These are phyloP conservation scores for Anisognathus igniventris DNA, from an alignment of 2,797 vertebrate species.

Conservation along the genomic window DNA sequence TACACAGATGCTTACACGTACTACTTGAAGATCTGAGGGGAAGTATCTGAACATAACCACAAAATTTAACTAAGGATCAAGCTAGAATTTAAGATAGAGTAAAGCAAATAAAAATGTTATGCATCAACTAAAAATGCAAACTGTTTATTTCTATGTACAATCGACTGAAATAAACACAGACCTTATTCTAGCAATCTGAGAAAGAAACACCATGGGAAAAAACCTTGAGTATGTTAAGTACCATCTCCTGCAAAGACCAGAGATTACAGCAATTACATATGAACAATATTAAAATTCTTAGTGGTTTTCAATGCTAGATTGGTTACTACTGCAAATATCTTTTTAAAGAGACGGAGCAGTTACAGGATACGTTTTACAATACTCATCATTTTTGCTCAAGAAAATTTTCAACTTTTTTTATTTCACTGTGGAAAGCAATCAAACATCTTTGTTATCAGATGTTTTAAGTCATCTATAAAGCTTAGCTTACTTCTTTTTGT, in stretches of 20 bases:
- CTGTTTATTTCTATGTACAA: conserved; percentile 65
- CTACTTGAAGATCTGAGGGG: neutral
- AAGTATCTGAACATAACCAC: neutral
- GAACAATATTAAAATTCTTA: conserved; percentile 31
- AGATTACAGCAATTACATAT: conserved; percentile 15
- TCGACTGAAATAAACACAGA: conserved; percentile 68
- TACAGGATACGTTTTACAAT: neutral
- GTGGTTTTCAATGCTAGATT: neutral
- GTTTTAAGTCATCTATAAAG: neutral
- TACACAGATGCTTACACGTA: conserved; percentile 14
- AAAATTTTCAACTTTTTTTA: neutral
- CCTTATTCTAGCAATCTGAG: conserved; percentile 53
- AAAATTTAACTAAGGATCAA: conserved; percentile 36
- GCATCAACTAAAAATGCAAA: conserved; percentile 40
- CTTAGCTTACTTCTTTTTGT: neutral
- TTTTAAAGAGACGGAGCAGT: neutral
- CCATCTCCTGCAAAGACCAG: conserved; percentile 14
- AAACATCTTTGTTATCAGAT: neutral
- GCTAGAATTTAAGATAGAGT: conserved; percentile 3
- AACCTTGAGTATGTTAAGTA: conserved; percentile 34
- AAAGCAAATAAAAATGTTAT: conserved; percentile 31
- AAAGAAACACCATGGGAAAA: conserved; percentile 68
- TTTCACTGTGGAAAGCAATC: neutral
- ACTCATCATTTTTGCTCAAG: neutral
- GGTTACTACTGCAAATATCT: neutral